Conservation (phyloP, 2,797 vertebrate genomes). For the Pipistrellus kuhlii region DNA sequence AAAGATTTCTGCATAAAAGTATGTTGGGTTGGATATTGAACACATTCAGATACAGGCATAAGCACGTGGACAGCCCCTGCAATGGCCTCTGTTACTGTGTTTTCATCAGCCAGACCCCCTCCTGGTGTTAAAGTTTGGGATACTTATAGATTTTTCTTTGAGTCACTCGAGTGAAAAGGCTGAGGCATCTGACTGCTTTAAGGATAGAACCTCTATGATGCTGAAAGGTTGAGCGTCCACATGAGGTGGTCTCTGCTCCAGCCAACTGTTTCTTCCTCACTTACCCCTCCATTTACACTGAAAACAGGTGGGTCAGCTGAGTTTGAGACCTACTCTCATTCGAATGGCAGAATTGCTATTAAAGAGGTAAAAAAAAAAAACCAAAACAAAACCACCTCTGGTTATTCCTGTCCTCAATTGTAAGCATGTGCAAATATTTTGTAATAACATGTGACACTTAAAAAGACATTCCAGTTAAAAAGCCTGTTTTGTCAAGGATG, state of each 20-base stretch:
- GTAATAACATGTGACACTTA: neutral
- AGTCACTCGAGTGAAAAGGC: neutral
- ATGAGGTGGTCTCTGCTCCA: accelerated
- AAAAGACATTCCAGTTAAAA: neutral
- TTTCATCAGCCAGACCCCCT: neutral
- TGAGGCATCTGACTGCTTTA: neutral
- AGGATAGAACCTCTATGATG: neutral
- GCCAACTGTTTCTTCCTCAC: neutral
- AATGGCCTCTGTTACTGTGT: neutral
- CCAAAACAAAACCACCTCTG: neutral
- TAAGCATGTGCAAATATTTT: neutral
- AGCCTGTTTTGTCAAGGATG: neutral
- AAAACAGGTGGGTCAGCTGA: neutral
- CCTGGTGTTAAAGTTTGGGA: neutral
- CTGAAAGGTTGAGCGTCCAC: neutral
- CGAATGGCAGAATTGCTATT: neutral
- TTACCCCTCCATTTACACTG: neutral
- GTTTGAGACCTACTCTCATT: neutral
- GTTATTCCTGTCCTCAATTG: neutral
- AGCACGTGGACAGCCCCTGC: accelerated
- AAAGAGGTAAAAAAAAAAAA: neutral
- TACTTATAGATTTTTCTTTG: neutral
- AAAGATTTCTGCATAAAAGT: neutral
- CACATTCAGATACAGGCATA: neutral
- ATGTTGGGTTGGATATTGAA: neutral